Conservation (phyloP, 2,797 vertebrate genomes). For the Rhinoraja longicauda region DNA sequence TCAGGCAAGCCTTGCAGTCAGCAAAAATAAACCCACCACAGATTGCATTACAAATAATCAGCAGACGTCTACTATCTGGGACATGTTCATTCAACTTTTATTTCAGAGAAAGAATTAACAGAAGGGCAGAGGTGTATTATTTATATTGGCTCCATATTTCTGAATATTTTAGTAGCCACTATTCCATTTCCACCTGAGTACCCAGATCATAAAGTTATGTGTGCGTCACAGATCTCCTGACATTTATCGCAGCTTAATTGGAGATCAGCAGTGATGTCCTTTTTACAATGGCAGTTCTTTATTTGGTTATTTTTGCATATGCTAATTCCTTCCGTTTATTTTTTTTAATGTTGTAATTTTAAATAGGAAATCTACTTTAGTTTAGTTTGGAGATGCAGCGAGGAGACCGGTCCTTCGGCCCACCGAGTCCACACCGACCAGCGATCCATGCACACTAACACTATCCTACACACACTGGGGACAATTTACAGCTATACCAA, state of each 20-base stretch:
- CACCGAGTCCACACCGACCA: no score
- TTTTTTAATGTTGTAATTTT: background rate
- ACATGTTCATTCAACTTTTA: conserved; percentile 1
- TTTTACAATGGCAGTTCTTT: background rate
- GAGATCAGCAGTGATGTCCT: background rate
- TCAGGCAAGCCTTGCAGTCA: conserved; percentile 20
- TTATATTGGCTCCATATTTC: background rate
- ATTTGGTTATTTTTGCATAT: background rate
- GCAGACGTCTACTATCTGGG: background rate
- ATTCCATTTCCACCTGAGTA: conserved; percentile 8
- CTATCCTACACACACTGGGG: no score
- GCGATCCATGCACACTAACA: no score
- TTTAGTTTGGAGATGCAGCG: no score
- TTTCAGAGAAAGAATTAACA: background rate
- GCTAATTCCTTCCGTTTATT: background rate
- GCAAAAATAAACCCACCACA: conserved; percentile 20
- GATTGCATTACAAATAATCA: conserved; percentile 20
- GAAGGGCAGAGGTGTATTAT: conserved; percentile 15
- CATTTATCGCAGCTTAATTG: background rate
- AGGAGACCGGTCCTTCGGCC: no score
- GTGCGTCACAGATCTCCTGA: background rate
- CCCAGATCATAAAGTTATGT: background rate
- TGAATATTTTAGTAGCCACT: conserved; percentile 20
- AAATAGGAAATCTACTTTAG: background rate
- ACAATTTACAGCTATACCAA: no score